A percentile compares a stretch with the other conserved stretches of the same genome.
Conservation (phyloP, 2,113 vertebrate species). For the Eleginops maclovinus region DNA sequence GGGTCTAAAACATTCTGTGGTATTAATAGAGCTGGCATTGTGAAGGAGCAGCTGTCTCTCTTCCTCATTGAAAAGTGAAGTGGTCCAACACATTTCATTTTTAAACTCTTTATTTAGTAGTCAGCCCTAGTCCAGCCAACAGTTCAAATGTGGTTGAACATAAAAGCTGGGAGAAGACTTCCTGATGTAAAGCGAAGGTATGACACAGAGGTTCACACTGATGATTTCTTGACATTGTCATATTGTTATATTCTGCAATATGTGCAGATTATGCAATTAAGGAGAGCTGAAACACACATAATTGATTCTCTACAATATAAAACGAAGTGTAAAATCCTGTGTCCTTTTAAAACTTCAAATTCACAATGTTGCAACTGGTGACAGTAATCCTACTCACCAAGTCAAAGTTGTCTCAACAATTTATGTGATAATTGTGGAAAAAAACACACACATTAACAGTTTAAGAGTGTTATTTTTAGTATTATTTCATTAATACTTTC, state of each 20-base stretch:
- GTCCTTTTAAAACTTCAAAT: too few species aligned
- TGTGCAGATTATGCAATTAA: background rate
- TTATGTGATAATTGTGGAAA: too few species aligned
- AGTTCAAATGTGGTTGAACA: background rate
- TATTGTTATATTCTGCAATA: too few species aligned
- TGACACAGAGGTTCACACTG: background rate
- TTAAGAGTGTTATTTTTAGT: too few species aligned
- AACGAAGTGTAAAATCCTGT: background rate
- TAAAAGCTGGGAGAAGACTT: background rate
- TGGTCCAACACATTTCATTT: background rate
- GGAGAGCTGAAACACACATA: background rate
- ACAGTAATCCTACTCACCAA: too few species aligned
- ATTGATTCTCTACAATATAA: too few species aligned
- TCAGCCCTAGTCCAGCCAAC: background rate
- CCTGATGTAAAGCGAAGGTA: background rate
- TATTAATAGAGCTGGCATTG: slow-evolving; percentile 81
- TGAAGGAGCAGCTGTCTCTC: slow-evolving; percentile 59
- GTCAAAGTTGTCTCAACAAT: too few species aligned
- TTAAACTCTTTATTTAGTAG: background rate
- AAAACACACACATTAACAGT: too few species aligned
- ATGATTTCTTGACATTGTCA: background rate
- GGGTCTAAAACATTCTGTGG: slow-evolving; percentile 58
- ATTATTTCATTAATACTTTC: too few species aligned
- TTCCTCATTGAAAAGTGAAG: slow-evolving; percentile 41
- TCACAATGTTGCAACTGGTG: too few species aligned